Conservation (phyloP, 2,888 invertebrate species). For the Clunio marinus region DNA sequence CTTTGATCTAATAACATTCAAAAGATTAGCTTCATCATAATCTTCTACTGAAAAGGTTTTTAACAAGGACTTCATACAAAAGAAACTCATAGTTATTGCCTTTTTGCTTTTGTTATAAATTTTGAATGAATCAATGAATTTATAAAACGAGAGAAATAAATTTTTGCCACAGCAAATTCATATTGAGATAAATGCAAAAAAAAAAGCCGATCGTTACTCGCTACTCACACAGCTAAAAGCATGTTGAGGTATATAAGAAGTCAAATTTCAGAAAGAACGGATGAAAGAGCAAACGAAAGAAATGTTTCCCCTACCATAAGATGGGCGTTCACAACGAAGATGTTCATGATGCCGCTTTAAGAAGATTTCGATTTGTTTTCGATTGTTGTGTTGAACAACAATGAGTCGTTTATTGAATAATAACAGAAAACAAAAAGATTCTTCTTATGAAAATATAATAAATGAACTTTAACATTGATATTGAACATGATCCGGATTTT, state of each 20-base stretch:
- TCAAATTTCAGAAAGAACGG: not conserved
- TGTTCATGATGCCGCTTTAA: not conserved
- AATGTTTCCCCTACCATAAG: slow-evolving; percentile 2
- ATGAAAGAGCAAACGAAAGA: not conserved
- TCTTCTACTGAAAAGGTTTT: no score
- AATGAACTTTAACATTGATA: not conserved
- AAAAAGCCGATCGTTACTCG: no score
- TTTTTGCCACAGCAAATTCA: no score
- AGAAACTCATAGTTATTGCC: no score
- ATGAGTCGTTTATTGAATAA: not conserved
- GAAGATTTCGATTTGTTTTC: slow-evolving; percentile 7
- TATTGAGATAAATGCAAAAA: no score
- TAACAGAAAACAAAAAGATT: no score
- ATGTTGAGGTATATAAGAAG: not conserved
- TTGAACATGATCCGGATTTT: not conserved
- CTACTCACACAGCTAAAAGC: not conserved
- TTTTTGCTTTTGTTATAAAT: no score
- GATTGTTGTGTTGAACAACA: not conserved
- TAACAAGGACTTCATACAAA: no score
- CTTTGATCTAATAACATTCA: no score
- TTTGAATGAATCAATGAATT: no score
- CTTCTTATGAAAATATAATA: not conserved
- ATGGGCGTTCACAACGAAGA: slow-evolving; percentile 5
- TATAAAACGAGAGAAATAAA: slow-evolving; percentile 1
- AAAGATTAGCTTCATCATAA: no score